These are phyloP conservation scores for Acrobeloides nanus DNA, from an alignment of 2,888 invertebrate species.

Conservation along the genomic window DNA sequence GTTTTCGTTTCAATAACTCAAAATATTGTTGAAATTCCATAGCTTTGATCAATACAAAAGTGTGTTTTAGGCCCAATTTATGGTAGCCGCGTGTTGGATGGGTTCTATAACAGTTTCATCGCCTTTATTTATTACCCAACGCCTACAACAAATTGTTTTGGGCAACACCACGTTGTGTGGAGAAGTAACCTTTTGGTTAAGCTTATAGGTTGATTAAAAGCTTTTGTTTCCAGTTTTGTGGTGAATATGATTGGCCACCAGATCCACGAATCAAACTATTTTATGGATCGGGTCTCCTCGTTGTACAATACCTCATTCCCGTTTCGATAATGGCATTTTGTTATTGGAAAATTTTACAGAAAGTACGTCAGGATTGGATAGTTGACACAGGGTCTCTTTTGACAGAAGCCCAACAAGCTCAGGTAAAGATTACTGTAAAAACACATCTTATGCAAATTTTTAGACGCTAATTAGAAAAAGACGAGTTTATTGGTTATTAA, in stretches of 20 bases:
- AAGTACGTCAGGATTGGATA: constrained; percentile 50
- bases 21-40: too few relatives aligned
- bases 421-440: too few relatives aligned
- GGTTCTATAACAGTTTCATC: constrained; percentile 39
- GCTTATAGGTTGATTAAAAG: constrained; percentile 50
- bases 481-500: constrained; percentile 38
- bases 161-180: constrained; percentile 20
- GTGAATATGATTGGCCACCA: too few relatives aligned
- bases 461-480: too few relatives aligned
- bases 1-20: too few relatives aligned
- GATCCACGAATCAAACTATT: constrained; percentile 21
- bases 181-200: too few relatives aligned
- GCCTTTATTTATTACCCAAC: constrained; percentile 44
- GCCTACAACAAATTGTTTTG: constrained; percentile 36
- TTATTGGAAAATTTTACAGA: constrained; percentile 52
- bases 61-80: constrained; percentile 28
- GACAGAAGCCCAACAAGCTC: constrained; percentile 50
- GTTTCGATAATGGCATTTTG: constrained; percentile 48
- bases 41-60: too few relatives aligned
- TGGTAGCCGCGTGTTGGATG: constrained; percentile 38
- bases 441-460: too few relatives aligned
- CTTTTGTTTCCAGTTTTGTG: too few relatives aligned
- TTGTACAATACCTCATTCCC: constrained; percentile 47
- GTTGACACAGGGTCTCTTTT: constrained; percentile 50
- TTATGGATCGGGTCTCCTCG: constrained; percentile 29